Evolutionary conservation across 2,888 invertebrate genomes (phyloP).

Genomic region (Empis livida): DNA sequence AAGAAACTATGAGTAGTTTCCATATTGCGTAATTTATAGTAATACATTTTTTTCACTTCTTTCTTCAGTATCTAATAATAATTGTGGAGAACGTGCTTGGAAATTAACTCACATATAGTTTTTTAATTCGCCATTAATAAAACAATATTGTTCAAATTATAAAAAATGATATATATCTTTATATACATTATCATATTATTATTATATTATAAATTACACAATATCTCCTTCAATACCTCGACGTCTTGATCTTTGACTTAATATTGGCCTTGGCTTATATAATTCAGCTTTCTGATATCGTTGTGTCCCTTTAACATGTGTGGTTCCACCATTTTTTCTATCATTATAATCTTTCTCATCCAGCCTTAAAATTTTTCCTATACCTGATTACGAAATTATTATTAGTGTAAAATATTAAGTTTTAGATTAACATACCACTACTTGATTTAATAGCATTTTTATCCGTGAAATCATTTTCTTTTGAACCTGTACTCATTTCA

Average conservation of each 20-base stretch:
- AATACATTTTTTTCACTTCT: too few relatives aligned
- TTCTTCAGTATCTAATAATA: too few relatives aligned
- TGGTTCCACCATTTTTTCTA: constrained; percentile 1
- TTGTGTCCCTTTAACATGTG: constrained; percentile 26
- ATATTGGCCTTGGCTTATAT: constrained; percentile 52
- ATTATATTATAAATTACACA: neutral
- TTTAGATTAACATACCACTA: constrained; percentile 13
- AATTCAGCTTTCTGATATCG: constrained; percentile 56
- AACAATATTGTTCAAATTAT: too few relatives aligned
- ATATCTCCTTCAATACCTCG: constrained; percentile 25
- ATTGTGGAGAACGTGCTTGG: too few relatives aligned
- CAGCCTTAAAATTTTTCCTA: too few relatives aligned
- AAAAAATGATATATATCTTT: too few relatives aligned
- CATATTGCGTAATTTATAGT: too few relatives aligned
- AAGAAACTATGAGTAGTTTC: too few relatives aligned
- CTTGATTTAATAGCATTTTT: constrained; percentile 7
- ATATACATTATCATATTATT: too few relatives aligned
- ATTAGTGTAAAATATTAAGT: neutral
- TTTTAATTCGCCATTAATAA: too few relatives aligned
- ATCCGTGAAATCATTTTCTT: constrained; percentile 28
- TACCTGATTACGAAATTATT: too few relatives aligned
- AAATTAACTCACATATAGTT: too few relatives aligned
- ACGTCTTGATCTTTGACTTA: constrained; percentile 42
- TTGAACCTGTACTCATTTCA: constrained; percentile 29
- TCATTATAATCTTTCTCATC: constrained; percentile 6